phyloP scores from a whole-genome alignment of 2,888 invertebrate genomes.

The Hydropsyche betteni region DNA sequence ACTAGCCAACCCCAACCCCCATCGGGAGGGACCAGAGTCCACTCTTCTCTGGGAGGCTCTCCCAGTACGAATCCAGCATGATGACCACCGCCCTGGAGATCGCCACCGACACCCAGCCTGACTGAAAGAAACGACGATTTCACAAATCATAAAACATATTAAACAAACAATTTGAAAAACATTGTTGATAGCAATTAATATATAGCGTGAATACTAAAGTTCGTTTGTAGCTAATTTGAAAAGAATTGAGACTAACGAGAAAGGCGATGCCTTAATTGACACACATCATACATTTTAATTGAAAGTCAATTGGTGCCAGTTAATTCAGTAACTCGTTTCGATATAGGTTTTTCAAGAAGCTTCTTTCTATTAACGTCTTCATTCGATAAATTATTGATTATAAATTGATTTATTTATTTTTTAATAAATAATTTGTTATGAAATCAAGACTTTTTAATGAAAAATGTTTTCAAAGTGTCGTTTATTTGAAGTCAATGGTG shows the following conservation, averaged over 20 bases:
- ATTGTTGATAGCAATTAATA: neutral
- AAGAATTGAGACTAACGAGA: slow-evolving; percentile 7
- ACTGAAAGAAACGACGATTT: slow-evolving; percentile 20
- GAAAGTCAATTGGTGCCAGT: slow-evolving; percentile 25
- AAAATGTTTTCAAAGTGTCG: too few species aligned
- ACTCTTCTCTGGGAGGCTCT: slow-evolving; percentile 61
- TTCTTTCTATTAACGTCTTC: too few species aligned
- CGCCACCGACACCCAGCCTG: slow-evolving; percentile 33
- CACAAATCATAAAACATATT: too few species aligned
- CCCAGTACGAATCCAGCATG: slow-evolving; percentile 49
- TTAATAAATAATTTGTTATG: too few species aligned
- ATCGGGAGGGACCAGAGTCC: slow-evolving; percentile 82
- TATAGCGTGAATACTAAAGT: neutral
- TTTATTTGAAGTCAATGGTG: too few species aligned
- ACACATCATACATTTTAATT: slow-evolving; percentile 9
- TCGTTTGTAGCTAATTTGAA: neutral
- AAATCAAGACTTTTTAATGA: too few species aligned
- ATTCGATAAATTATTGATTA: too few species aligned
- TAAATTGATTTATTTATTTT: too few species aligned
- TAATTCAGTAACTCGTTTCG: slow-evolving; percentile 4
- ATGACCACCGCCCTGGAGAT: neutral
- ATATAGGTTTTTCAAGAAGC: neutral
- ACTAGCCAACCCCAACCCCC: slow-evolving; percentile 89
- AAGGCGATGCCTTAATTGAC: slow-evolving; percentile 4
- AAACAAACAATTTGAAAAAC: too few species aligned